Conservation (phyloP, 2,113 vertebrate species). For the Holacanthus passer region DNA sequence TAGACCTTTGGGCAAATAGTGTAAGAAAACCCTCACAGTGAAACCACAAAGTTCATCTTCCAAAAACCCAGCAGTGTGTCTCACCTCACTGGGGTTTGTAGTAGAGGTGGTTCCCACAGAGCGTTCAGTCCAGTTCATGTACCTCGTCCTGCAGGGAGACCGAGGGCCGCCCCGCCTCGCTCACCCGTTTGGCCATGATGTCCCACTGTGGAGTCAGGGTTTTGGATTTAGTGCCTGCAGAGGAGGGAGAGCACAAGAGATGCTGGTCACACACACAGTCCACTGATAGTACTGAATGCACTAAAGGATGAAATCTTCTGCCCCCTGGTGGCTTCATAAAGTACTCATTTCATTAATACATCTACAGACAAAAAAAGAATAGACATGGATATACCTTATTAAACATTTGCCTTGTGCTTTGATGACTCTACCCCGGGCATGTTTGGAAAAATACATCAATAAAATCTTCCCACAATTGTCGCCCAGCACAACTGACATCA, state of each 20-base stretch:
- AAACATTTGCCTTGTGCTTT: neutral
- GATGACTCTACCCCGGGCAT: neutral
- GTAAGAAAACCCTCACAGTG: no score
- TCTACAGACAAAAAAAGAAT: neutral
- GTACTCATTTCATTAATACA: neutral
- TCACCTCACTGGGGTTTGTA: constrained; percentile 86
- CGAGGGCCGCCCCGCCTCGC: constrained; percentile 87
- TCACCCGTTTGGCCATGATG: constrained; percentile 94
- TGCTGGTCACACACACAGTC: constrained; percentile 1
- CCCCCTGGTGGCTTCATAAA: constrained; percentile 64
- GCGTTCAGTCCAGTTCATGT: constrained; percentile 93
- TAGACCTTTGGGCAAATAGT: no score
- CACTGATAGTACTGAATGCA: neutral
- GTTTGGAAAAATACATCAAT: neutral
- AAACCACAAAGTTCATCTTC: no score
- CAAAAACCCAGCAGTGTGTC: constrained; percentile 58
- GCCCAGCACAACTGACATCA: no score
- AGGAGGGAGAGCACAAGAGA: constrained; percentile 44
- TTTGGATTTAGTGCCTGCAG: constrained; percentile 93
- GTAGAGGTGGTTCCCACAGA: constrained; percentile 84
- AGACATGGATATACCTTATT: neutral
- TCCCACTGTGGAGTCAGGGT: constrained; percentile 92
- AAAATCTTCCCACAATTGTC: neutral
- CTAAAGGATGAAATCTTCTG: constrained; percentile 15
- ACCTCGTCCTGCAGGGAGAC: constrained; percentile 92